Evolutionary conservation across 1,140 invertebrate species (phyloP), one percentile per base, ranked within the genome.

Genomic region (Cryptotermes secundus): DNA sequence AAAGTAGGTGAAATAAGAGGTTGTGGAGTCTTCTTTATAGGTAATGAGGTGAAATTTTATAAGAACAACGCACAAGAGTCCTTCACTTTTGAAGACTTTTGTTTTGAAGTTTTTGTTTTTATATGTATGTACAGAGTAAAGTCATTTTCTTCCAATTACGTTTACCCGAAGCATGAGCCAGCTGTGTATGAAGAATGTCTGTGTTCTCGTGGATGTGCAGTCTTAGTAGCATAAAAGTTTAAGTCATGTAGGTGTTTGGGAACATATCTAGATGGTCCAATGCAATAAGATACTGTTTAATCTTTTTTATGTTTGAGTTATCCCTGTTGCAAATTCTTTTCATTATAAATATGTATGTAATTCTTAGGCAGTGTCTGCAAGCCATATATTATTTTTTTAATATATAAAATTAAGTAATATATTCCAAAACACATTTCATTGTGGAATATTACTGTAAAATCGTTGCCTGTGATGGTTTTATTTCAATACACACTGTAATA

Each of bases 231-330:
- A 72, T 22, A 3, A 22, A 59, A 22, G 1, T 22, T 6, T 59
- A 16, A 24, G 9, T 59, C 59, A 72, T 31, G 59, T 72, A 72
- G 14, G 31, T 72, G 59, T 72, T 65, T 72, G 4, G 59, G 26
- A 72, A 72, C 59, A 72, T 72, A 2, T n/a, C 0, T 31, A 72
- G 59, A 72, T 72, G 59, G 10, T 72, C 59, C 59, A 72, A 14
- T 72, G 59, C n/a, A 72, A 31, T 72, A 72, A 72, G 26, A 72
- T 16, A 31, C 26, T 4, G 6, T 26, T 59, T 9, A 72, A 6
- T 72, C 59, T 72, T 72, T 59, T 72, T 72, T 72, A 72, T 72
- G 26, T n/a, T 72, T 72, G 59, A n/a, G 59, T 72, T 72, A 31
- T 10, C 7, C 14, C 26, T 72, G 6, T 72, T 72, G 59, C 59